Evolutionary conservation across 2,888 invertebrate species (phyloP), one percentile per base, ranked within the genome.

Genomic region (Orchesellides sinensis): DNA sequence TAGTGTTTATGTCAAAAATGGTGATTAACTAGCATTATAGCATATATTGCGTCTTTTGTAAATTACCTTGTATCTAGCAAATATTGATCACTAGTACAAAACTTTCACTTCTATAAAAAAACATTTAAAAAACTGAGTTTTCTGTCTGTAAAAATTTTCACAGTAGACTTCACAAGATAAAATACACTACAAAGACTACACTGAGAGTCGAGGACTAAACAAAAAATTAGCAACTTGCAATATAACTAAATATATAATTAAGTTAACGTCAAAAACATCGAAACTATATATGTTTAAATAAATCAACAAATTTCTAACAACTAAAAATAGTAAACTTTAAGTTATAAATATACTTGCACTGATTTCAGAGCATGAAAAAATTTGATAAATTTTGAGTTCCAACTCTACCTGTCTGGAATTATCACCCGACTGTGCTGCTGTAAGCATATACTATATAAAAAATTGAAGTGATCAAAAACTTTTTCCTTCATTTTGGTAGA

Each of bases 361-460:
- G 66, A 14, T 59, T 29, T 73, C 65, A 80, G 66, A 80, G 80
- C 65, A 73, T 56, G 29, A 66, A 47, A 70, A n/a, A 65, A 72
- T 27, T 56, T 70, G 45, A 72, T 72, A 72, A 79, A 19, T 32
- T 70, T 40, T 25, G 56, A 68, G 45, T 52, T 52, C 29, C 65
- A 66, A 87, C 87, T 87, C 87, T 87, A 87, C 87, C 87, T 87
- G 86, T 70, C 85, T 77, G 23, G 87, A 83, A 83, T 84, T 85
- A 83, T 87, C 85, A 85, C 85, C 84, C 80, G 87, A 70, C 63
- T 84, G 83, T 81, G 83, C 87, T 83, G 86, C 85, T 85, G 86
- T 81, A 84, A 87, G 87, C 87, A 87, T 87, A 85, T 84, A 85
- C 87, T 87, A 87, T 73, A 85, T 77, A 78, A 79, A 86, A 85